These are phyloP conservation scores for Cryptotermes secundus DNA, from an alignment of 1,140 invertebrate species.

Conservation along the genomic window DNA sequence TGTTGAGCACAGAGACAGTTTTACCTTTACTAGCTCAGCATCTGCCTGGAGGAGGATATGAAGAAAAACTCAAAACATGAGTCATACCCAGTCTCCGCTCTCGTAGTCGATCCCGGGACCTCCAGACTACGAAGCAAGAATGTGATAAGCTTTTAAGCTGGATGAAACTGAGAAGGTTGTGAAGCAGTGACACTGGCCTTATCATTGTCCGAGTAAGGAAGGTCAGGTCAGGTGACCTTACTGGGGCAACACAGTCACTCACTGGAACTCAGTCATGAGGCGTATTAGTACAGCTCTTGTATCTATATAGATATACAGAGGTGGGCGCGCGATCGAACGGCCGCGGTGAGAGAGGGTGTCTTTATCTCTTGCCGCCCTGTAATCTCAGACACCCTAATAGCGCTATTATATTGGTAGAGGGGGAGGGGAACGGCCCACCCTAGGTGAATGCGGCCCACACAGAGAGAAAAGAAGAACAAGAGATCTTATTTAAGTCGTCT, in stretches of 20 bases:
- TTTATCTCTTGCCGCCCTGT: neutral
- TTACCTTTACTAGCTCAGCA: too few species aligned
- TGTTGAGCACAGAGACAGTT: too few species aligned
- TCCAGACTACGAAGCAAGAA: too few species aligned
- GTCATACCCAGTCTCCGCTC: too few species aligned
- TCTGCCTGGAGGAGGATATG: too few species aligned
- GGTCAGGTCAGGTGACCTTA: too few species aligned
- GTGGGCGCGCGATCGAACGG: neutral
- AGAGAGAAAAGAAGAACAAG: slow-evolving; percentile 9
- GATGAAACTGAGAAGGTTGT: too few species aligned
- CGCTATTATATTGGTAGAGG: slow-evolving; percentile 9
- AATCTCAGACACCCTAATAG: slow-evolving; percentile 19
- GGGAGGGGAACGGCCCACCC: neutral
- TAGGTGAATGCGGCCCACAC: slow-evolving; percentile 12
- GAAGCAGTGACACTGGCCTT: too few species aligned
- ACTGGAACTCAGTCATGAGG: neutral
- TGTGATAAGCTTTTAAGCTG: too few species aligned
- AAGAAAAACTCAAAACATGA: too few species aligned
- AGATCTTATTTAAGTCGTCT: slow-evolving; percentile 9
- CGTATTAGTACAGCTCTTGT: neutral
- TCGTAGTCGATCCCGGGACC: too few species aligned
- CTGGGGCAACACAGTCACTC: neutral
- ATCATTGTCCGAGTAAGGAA: too few species aligned
- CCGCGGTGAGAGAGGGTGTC: neutral
- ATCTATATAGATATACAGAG: neutral